A percentile compares a stretch with the other conserved stretches of the same genome.
Evolutionary conservation across 2,888 invertebrate genomes (phyloP).

Genomic region (Baccha elongata): DNA sequence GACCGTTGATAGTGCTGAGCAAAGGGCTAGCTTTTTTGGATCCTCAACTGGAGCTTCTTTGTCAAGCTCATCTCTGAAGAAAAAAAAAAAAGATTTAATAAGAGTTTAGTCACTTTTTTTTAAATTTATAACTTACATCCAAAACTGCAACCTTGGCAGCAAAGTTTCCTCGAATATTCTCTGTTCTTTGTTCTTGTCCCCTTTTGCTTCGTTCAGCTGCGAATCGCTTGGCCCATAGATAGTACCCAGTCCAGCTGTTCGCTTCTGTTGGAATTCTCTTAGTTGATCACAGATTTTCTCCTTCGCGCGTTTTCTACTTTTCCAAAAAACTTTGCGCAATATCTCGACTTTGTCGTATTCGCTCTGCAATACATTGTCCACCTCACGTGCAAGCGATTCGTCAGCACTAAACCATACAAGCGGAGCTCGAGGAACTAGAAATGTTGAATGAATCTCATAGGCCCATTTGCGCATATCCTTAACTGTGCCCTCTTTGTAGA

Average conservation of each 20-base stretch:
- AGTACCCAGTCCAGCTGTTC: slow-evolving; percentile 93
- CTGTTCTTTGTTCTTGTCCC: slow-evolving; percentile 90
- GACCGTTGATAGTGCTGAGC: slow-evolving; percentile 90
- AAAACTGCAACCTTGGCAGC: slow-evolving; percentile 88
- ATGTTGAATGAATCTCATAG: slow-evolving; percentile 98
- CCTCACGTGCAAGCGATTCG: slow-evolving; percentile 94
- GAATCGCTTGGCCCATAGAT: slow-evolving; percentile 94
- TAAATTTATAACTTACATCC: slow-evolving; percentile 84
- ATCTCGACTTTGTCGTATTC: slow-evolving; percentile 95
- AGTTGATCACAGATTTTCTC: slow-evolving; percentile 81
- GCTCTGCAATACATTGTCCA: slow-evolving; percentile 92
- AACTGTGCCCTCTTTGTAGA: slow-evolving; percentile 92
- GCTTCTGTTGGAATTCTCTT: slow-evolving; percentile 88
- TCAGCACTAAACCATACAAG: slow-evolving; percentile 81
- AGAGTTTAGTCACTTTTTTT: background rate
- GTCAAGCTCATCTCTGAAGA: slow-evolving; percentile 85
- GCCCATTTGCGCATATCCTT: slow-evolving; percentile 99
- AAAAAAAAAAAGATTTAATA: slow-evolving; percentile 34
- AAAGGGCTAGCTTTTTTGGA: slow-evolving; percentile 86
- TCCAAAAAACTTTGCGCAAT: slow-evolving; percentile 93
- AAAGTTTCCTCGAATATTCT: slow-evolving; percentile 89
- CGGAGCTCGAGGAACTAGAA: slow-evolving; percentile 92
- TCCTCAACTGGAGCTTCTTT: slow-evolving; percentile 85
- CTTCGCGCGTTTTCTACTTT: slow-evolving; percentile 88
- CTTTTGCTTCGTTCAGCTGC: slow-evolving; percentile 89